Evolutionary conservation across 2,888 invertebrate genomes (phyloP), one percentile per base, ranked within the genome.

Genomic region (Diploptera punctata): DNA sequence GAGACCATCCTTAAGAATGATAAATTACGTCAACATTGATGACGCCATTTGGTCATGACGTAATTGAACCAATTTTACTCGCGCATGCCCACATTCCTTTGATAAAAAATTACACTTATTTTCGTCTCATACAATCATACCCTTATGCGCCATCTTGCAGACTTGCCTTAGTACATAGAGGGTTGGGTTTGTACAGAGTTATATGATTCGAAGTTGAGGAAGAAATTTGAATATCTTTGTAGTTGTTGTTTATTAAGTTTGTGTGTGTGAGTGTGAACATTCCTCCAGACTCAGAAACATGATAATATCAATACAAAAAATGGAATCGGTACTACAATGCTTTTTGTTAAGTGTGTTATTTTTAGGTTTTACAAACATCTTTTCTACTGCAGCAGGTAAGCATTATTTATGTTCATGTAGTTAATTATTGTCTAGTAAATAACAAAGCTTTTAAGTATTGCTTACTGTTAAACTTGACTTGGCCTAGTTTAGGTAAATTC

Each of bases 261-360:
- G 44, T 26, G 26, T 65, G 65, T 65, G 65, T 47, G 54, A 26
- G 65, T 47, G 65, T 26, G 29, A 29, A 47, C 65, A 24, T 43
- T 43, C 26, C 43, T 44, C 9, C n/a, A 65, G 26, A 44, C 26
- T 26, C 24, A 26, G 13, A 65, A 47, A 65, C 65, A 65, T 65
- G 65, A 65, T 65, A 29, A 18, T 57, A 24, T 26, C 65, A 47
- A 61, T 38, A 61, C 47, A 29, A 29, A 70, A 49, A 62, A 70
- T 70, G 70, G 70, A 61, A 62, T 65, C 70, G 19, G 31, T 65
- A 70, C 44, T 44, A 44, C 31, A 62, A 49, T 70, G 61, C 33
- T 33, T 70, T 70, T 70, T 70, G 52, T 61, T 62, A 47, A 52
- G 62, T 67, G 60, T 72, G 60, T 57, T 67, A 72, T 72, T 67